phyloP scores from a whole-genome alignment of 2,797 vertebrate species.

The Lacerta viridis region DNA sequence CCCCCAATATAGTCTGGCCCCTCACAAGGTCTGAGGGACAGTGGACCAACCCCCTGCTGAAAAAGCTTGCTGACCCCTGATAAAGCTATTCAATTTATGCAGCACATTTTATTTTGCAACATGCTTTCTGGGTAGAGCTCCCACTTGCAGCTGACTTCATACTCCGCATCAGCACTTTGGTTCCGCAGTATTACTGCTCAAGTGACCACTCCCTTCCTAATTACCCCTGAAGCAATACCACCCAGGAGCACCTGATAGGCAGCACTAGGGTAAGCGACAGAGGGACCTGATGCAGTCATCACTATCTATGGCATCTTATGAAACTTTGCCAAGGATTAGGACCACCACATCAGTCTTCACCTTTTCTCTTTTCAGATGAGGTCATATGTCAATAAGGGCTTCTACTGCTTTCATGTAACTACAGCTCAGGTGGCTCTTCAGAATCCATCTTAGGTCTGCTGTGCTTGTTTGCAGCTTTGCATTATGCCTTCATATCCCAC shows the following conservation, averaged over 20 bases:
- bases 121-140: conserved; percentile 44
- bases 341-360: neutral
- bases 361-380: neutral
- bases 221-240: neutral
- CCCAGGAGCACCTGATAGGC: neutral
- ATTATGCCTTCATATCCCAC: neutral
- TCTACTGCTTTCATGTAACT: neutral
- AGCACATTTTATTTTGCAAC: neutral
- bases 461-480: conserved; percentile 2
- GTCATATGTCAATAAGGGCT: neutral
- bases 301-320: neutral
- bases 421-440: neutral
- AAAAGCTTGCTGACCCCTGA: too few relatives aligned
- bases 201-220: neutral
- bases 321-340: neutral
- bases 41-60: too few relatives aligned
- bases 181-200: neutral
- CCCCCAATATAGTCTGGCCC: too few relatives aligned
- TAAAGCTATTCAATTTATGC: neutral
- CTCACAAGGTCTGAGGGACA: too few relatives aligned
- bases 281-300: neutral
- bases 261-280: neutral
- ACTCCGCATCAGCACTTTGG: neutral
- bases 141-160: neutral
- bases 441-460: neutral